Evolutionary conservation across 2,113 vertebrate species (phyloP).

Genomic region (Donacobius atricapilla): DNA sequence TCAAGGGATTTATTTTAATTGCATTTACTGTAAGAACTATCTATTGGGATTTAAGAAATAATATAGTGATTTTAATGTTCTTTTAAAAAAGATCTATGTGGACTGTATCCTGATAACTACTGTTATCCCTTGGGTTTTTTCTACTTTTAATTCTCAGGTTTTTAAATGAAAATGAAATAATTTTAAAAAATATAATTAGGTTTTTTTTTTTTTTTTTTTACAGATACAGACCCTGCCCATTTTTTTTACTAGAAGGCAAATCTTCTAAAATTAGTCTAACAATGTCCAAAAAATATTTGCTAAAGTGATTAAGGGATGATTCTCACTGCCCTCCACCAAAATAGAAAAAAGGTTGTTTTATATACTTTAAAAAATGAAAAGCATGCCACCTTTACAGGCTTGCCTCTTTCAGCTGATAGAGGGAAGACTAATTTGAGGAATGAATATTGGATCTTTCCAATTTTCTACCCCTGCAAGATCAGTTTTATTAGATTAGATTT

Average conservation of each 20-base stretch:
- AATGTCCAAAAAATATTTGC: background rate
- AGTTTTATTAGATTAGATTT: accelerated
- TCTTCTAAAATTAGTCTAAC: background rate
- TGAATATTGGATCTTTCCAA: background rate
- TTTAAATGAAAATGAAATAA: conserved; percentile 41
- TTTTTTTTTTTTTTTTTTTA: background rate
- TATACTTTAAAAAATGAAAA: background rate
- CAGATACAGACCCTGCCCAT: background rate
- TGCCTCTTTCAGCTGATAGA: background rate
- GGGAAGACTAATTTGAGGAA: background rate
- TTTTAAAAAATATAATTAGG: background rate
- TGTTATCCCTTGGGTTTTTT: background rate
- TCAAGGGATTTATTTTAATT: conserved; percentile 55
- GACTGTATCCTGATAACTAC: background rate
- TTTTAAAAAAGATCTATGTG: background rate
- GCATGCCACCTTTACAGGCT: background rate
- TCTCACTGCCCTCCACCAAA: accelerated
- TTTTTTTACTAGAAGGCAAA: background rate
- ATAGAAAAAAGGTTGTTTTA: background rate
- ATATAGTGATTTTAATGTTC: background rate
- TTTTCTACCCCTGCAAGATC: background rate
- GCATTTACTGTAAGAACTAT: conserved; percentile 33
- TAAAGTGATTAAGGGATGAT: background rate
- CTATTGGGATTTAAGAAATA: conserved; percentile 22
- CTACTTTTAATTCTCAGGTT: background rate